A percentile compares a stretch with the other conserved stretches of the same genome.
These are phyloP conservation scores for Indri indri DNA, from an alignment of 2,113 vertebrate species.

Conservation along the genomic window DNA sequence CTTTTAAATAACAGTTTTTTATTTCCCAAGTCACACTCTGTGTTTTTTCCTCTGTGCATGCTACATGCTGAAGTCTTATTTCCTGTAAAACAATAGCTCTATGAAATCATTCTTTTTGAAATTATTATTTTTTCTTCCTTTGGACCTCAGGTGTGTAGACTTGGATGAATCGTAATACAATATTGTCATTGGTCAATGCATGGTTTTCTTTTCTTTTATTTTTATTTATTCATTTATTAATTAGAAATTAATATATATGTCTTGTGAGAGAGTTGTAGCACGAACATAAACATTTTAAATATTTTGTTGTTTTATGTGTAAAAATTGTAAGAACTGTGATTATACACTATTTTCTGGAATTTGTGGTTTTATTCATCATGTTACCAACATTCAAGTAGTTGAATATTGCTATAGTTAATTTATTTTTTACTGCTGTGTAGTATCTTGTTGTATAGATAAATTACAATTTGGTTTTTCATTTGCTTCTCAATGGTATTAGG, in stretches of 20 bases:
- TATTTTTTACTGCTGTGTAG: constrained; percentile 23
- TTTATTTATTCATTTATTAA: constrained; percentile 15
- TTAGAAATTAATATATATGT: background rate
- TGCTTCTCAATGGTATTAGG: background rate
- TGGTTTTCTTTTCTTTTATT: background rate
- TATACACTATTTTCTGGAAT: background rate
- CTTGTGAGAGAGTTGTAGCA: background rate
- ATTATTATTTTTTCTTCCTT: background rate
- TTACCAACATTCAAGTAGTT: background rate
- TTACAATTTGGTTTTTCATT: background rate
- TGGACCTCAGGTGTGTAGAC: background rate
- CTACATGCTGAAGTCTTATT: background rate
- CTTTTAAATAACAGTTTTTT: constrained; percentile 61
- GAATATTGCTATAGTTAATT: background rate
- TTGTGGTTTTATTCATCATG: background rate
- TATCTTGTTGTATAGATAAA: background rate
- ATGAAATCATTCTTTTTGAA: background rate
- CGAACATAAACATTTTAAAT: background rate
- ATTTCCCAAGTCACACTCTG: constrained; percentile 19
- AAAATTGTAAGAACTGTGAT: background rate
- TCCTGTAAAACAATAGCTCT: background rate
- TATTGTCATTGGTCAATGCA: background rate
- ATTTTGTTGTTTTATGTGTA: background rate
- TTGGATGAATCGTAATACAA: background rate
- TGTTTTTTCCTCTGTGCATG: background rate